phyloP scores from a whole-genome alignment of 2,888 invertebrate genomes.

The Troglohyphantes excavatus region DNA sequence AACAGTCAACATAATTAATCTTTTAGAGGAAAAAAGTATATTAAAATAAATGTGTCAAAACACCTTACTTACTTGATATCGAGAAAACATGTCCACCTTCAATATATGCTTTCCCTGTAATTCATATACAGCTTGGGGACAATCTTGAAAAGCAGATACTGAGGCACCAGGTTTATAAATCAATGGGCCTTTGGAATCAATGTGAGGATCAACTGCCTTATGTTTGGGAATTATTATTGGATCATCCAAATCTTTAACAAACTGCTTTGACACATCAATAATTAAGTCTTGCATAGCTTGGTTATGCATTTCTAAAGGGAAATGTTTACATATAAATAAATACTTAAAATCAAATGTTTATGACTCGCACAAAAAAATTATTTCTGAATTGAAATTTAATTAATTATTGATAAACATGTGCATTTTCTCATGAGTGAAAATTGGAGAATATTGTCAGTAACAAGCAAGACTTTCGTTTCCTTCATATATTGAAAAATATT shows the following conservation, averaged over 20 bases:
- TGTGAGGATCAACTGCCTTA: constrained; percentile 61
- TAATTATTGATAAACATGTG: too few relatives aligned
- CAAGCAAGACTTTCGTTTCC: too few relatives aligned
- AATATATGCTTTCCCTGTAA: constrained; percentile 91
- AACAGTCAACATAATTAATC: too few relatives aligned
- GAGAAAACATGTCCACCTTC: constrained; percentile 92
- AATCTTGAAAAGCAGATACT: constrained; percentile 3
- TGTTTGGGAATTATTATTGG: constrained; percentile 51
- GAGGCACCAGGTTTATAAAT: constrained; percentile 30
- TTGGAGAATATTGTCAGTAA: too few relatives aligned
- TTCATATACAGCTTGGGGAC: constrained; percentile 42
- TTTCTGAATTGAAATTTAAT: too few relatives aligned
- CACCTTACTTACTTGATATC: constrained; percentile 85
- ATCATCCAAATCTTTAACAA: constrained; percentile 62
- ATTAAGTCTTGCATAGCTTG: constrained; percentile 70
- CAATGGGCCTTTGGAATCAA: constrained; percentile 57
- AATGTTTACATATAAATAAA: background rate
- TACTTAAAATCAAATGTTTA: too few relatives aligned
- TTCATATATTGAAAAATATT: too few relatives aligned
- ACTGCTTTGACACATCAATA: constrained; percentile 60
- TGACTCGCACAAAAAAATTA: too few relatives aligned
- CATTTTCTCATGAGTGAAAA: too few relatives aligned
- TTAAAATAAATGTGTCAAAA: constrained; percentile 20
- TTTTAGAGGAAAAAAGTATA: too few relatives aligned
- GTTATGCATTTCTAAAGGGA: constrained; percentile 46